Percentiles rank a stretch among this genome's conserved stretches.
Evolutionary conservation across 2,888 invertebrate genomes (phyloP).

Genomic region (Helleia helle): DNA sequence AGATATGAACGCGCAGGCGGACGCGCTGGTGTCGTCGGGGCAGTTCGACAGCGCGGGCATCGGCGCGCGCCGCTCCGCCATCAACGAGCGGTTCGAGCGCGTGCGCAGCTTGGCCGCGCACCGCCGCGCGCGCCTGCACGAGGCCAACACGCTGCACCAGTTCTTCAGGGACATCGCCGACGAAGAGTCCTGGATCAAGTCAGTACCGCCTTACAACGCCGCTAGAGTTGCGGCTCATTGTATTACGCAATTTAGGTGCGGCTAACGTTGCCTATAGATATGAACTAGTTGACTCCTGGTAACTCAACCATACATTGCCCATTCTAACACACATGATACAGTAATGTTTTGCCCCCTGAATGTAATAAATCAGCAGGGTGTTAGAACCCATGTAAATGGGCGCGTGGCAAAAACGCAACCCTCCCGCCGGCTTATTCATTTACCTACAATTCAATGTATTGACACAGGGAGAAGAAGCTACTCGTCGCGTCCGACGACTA

Average conservation of each 20-base stretch:
- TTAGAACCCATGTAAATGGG: too few species aligned
- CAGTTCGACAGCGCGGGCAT: slow-evolving; percentile 98
- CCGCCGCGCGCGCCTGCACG: slow-evolving; percentile 92
- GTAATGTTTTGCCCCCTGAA: too few species aligned
- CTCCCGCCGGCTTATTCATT: too few species aligned
- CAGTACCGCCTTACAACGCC: slow-evolving; percentile 23
- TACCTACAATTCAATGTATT: too few species aligned
- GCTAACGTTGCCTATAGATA: too few species aligned
- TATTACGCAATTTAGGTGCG: too few species aligned
- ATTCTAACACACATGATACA: too few species aligned
- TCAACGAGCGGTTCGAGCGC: slow-evolving; percentile 97
- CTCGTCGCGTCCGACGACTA: slow-evolving; percentile 98
- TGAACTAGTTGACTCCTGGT: too few species aligned
- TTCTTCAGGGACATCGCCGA: slow-evolving; percentile 99
- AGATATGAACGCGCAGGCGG: slow-evolving; percentile 97
- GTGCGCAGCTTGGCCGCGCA: slow-evolving; percentile 94
- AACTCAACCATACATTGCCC: too few species aligned
- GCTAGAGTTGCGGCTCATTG: too few species aligned
- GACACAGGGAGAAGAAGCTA: slow-evolving; percentile 94
- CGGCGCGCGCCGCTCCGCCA: slow-evolving; percentile 93
- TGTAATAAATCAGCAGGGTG: too few species aligned
- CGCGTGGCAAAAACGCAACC: too few species aligned
- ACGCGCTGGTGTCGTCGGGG: slow-evolving; percentile 95
- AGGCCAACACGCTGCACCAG: slow-evolving; percentile 98
- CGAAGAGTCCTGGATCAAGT: slow-evolving; percentile 99